Evolutionary conservation across 2,888 invertebrate genomes (phyloP), one percentile per base, ranked within the genome.

Genomic region (Agrotis exclamationis): DNA sequence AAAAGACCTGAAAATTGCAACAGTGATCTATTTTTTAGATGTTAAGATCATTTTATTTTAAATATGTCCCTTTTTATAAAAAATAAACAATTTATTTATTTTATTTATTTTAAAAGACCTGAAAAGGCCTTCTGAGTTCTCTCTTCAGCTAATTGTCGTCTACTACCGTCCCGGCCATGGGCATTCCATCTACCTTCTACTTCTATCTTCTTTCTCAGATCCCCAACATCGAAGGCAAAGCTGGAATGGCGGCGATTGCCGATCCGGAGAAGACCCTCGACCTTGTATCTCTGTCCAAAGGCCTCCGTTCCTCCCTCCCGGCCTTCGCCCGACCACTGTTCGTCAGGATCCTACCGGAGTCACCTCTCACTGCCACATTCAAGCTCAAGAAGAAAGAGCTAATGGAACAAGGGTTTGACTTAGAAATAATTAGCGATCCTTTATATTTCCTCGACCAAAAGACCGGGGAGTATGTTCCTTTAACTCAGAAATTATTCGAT

Each of bases 231-330:
- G 98, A 98, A 94, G 99, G 99, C 1, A 97, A 97, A 91, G 99
- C 99, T 1, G 99, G 99, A 6, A 99, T 99, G 99, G 99, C 97
- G 0, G 98, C 99, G 0, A 98, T 99, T 65, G 98, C 98, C 0
- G 98, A 99, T 88, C 97, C 97, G 0, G 96, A 97, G 3, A 95
- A 96, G 18, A 96, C 96, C 65, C 86, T 98, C 16, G 97, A 98
- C 87, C 90, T 98, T 18, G 88, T 94, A 3, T 91, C 95, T 0
- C 80, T 96, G n/a, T 85, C 93, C 0, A 91, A 92, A 78, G 93
- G 93, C 1, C 79, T 96, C 0, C 91, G 88, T 24, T 83, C 97
- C n/a, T 96, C 97, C 33, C 94, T 99, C 16, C 98, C 99, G 0
- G 86, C 96, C 0, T 99, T 98, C 90, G 98, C 99, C 0, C 96